Base-by-base conservation (phyloP, 2,797 vertebrate genomes). In the Syngnathus rostellatus region DNA sequence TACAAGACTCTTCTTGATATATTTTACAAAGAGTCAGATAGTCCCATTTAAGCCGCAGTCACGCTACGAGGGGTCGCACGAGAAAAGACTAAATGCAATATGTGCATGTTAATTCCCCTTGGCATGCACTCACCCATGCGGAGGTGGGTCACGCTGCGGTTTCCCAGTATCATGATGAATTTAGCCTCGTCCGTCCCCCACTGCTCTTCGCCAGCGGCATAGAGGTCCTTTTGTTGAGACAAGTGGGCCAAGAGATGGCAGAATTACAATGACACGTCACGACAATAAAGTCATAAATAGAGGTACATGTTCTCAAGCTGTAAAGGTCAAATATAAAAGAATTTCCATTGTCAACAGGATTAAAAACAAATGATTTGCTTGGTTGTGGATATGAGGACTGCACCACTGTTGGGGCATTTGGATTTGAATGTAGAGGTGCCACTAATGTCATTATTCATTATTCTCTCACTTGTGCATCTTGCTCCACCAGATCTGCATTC, bases 151-250 rank as follows among this genome's bases (percentile, higher is more conserved):
- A 91, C 87, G 76, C 96, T 98, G 59, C 96, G 92, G 81, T 91
- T 97, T 83, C 96, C 97, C 81, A 98, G 85, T 81, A 98, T 93
- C 85, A 92, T 97, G 83, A 98, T 96, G 89, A 98, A 99, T 83
- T 94, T 92, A 67, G 95, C 91, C 80, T 99, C 97, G 0, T 98
- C 95, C 0, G 97, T 99, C 65, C 97, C 96, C 95, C 95, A 99
- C 84, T 96, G 92, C 77, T 90, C 87, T 74, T 99, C 96, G 0
- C 97, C 97, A 0, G 97, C 95, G 69, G 94, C 92, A 3, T 89
- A 94, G 65, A 99, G 89, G 64, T 94, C 92, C 97, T 99, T 57
- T 16, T 1, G 5, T 71, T 37, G 63, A 37, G 9, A 48, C 45
- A n/a, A 38, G 48, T 37, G n/a, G 48, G 38, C 67, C 16, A 64